Evolutionary conservation across 2,113 vertebrate genomes (phyloP).

Genomic region (Carassius carassius): DNA sequence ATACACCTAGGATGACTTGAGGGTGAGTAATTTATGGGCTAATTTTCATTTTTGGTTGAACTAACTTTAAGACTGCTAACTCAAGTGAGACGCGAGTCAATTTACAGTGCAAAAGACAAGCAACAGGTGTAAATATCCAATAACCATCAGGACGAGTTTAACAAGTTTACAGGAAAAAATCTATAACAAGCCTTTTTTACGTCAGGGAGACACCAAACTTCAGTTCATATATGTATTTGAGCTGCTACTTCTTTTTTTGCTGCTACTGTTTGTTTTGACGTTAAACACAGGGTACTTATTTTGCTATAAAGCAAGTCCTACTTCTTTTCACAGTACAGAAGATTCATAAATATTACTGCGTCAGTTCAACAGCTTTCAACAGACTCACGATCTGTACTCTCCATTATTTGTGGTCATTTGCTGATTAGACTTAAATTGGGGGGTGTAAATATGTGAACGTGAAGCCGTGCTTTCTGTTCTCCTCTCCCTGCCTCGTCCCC

Average conservation of each 20-base stretch:
- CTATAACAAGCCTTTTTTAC: no score
- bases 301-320: not conserved
- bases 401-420: not conserved
- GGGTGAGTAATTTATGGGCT: no score
- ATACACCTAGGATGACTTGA: no score
- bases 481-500: not conserved
- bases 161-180: not conserved
- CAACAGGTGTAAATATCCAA: not conserved
- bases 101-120: constrained; percentile 8
- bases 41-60: no score
- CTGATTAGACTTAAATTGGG: not conserved
- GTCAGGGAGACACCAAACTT: not conserved
- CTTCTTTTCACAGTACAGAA: not conserved
- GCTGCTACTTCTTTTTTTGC: not conserved
- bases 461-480: constrained; percentile 43
- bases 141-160: not conserved
- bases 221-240: not conserved
- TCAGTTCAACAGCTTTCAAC: not conserved
- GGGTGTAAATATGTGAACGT: constrained; percentile 4
- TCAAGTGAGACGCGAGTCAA: not conserved
- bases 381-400: not conserved
- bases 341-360: not conserved
- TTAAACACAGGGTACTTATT: not conserved
- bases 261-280: not conserved
- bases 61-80: not conserved